Evolutionary conservation across 2,888 invertebrate genomes (phyloP), one percentile per base, ranked within the genome.

Genomic region (Lysandra bellargus): DNA sequence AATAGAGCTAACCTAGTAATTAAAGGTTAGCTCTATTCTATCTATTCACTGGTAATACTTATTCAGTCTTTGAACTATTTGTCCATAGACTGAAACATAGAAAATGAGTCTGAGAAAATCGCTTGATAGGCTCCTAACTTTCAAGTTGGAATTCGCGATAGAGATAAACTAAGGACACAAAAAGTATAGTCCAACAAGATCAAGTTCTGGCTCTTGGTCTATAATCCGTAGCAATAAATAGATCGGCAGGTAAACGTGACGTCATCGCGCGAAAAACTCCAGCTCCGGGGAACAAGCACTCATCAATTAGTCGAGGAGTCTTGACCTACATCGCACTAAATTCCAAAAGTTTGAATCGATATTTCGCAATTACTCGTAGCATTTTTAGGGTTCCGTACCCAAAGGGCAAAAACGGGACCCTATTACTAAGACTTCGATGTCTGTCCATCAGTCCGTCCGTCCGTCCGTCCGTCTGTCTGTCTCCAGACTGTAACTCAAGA

Each of bases 241-340:
- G 53, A 75, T 75, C 4, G 23, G 30, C 49, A 75, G 49, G 49
- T 75, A 49, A 4, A 49, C 53, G 23, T 75, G 30, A 44, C 75
- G 53, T 9, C 75, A 75, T 23, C 49, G 44, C 23, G 44, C 44
- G 30, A 53, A 49, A 75, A 53, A 74, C 40, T 74, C 53, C 30
- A 53, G 75, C 75, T 53, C 30, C 75, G 44, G 44, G 6, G 64
- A 64, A 75, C 30, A 23, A 30, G 75, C 40, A n/a, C 44, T 44
- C 30, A 74, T 75, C 30, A 53, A 75, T 75, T 75, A 53, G 75
- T 12, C n/a, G 6, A 30, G 17, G 12, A 75, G 3, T 53, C 23
- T 75, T 75, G 75, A 75, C 75, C 75, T 53, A 49, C 49, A 75
- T 75, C 75, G 75, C n/a, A 23, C 30, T 5, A 30, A 40, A 75